These are phyloP conservation scores for Gymnothorax reevesii DNA, from an alignment of 2,797 vertebrate species.

Conservation along the genomic window DNA sequence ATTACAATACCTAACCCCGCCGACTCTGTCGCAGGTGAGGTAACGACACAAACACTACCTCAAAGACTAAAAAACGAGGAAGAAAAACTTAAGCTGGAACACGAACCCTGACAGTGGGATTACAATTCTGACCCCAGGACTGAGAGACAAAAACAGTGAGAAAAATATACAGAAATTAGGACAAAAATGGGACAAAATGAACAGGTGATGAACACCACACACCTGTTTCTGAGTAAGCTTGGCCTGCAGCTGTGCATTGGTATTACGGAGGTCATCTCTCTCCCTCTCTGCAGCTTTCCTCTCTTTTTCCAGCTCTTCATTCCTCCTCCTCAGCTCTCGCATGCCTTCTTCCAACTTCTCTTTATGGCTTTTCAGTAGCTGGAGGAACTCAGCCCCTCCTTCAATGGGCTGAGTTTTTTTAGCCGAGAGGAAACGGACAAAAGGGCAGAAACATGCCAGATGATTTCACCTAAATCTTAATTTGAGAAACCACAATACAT, in stretches of 20 bases:
- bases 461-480: background rate
- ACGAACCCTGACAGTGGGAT: constrained; percentile 7
- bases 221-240: constrained; percentile 69
- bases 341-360: constrained; percentile 73
- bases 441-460: background rate
- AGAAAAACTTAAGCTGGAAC: no score
- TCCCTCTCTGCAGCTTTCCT: constrained; percentile 65
- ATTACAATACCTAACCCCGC: no score
- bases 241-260: constrained; percentile 63
- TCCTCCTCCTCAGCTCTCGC: constrained; percentile 67
- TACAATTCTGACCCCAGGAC: background rate
- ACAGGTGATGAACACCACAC: background rate
- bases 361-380: constrained; percentile 72
- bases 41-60: no score
- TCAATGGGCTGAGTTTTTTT: constrained; percentile 60
- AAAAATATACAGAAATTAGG: background rate
- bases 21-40: no score
- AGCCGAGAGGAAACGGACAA: constrained; percentile 25
- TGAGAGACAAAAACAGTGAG: background rate
- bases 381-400: constrained; percentile 69
- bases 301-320: constrained; percentile 70
- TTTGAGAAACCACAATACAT: no score
- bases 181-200: background rate
- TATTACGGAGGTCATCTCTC: constrained; percentile 57
- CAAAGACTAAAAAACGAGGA: no score